These are phyloP conservation scores for Neodiprion lecontei DNA, from an alignment of 1,140 invertebrate genomes.

Conservation along the genomic window DNA sequence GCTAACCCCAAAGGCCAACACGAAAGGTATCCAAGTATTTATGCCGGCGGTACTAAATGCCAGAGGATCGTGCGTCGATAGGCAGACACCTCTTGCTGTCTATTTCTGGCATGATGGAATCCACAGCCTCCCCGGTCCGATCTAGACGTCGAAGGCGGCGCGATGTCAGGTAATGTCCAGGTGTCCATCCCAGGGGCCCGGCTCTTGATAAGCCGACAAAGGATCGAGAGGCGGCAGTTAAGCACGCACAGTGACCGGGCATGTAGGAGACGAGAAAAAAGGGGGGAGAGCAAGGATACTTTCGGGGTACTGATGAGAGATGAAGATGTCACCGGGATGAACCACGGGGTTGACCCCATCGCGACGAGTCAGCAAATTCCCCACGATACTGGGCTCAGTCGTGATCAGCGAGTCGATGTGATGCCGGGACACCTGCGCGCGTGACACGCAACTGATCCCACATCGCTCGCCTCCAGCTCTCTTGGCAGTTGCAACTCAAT, in stretches of 20 bases:
- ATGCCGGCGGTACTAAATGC: neutral
- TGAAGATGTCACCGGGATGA: conserved; percentile 53
- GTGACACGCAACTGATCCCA: neutral
- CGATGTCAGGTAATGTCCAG: conserved; percentile 28
- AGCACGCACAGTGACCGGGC: conserved; percentile 21
- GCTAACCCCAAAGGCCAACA: neutral
- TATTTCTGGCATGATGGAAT: no score
- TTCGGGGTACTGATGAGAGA: conserved; percentile 19
- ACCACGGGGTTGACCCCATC: conserved; percentile 34
- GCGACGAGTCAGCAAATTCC: conserved; percentile 48
- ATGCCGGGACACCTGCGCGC: neutral
- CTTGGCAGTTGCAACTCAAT: no score
- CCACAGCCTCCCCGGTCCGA: neutral
- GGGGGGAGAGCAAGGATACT: neutral
- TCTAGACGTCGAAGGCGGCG: conserved; percentile 33
- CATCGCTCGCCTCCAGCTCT: neutral
- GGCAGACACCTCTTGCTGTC: no score
- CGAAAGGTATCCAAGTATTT: neutral
- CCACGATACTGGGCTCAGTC: conserved; percentile 1
- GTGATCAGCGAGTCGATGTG: neutral
- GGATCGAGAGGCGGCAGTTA: conserved; percentile 25
- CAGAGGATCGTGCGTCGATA: neutral
- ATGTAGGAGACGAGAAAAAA: neutral
- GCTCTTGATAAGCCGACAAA: conserved; percentile 25
- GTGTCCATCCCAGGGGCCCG: conserved; percentile 15